phyloP scores from a whole-genome alignment of 2,113 vertebrate species.

The Daboia siamensis region DNA sequence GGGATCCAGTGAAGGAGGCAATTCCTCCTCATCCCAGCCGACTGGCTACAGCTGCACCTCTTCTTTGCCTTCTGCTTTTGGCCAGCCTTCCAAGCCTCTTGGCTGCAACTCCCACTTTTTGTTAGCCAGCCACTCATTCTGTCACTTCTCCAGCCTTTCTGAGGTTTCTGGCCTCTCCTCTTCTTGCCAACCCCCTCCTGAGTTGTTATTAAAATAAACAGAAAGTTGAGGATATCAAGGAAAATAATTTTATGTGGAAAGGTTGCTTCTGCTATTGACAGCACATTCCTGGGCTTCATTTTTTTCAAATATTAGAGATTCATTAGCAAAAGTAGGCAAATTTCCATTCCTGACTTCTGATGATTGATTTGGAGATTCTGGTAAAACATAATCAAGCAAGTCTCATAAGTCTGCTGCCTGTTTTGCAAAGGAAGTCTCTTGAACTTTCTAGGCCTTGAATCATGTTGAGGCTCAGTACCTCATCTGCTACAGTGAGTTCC shows the following conservation, averaged over 20 bases:
- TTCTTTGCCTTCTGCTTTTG: background rate
- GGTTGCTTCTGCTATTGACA: background rate
- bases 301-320: background rate
- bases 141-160: background rate
- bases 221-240: background rate
- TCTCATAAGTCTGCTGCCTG: background rate
- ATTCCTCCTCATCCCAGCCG: background rate
- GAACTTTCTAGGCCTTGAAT: background rate
- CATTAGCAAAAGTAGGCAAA: background rate
- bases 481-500: background rate
- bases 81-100: background rate
- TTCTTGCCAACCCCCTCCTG: background rate
- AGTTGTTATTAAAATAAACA: background rate
- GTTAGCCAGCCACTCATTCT: background rate
- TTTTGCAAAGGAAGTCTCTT: background rate
- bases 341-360: background rate
- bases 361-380: background rate
- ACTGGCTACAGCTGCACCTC: background rate
- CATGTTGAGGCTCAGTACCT: background rate
- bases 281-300: background rate
- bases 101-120: background rate
- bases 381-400: too few relatives aligned
- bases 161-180: background rate
- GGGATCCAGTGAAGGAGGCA: background rate
- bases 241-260: background rate